Conservation (phyloP, 2,888 invertebrate genomes). For the Tenthredo livida region DNA sequence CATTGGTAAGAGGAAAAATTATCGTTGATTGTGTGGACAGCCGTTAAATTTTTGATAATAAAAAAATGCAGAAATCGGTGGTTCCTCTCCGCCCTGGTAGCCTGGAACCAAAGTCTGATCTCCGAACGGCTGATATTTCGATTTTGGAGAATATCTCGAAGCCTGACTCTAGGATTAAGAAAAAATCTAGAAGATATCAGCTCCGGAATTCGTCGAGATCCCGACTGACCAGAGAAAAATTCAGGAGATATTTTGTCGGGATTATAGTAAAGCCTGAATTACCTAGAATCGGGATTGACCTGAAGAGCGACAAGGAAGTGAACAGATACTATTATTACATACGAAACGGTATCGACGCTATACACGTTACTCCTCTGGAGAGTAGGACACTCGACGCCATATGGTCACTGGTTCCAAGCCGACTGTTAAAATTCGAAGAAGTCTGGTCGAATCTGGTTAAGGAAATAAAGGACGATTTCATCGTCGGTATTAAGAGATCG, state of each 20-base stretch:
- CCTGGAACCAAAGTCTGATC: not conserved
- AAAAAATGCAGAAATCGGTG: not conserved
- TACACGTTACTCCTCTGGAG: slow-evolving; percentile 92
- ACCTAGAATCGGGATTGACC: slow-evolving; percentile 76
- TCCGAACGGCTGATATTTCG: not conserved
- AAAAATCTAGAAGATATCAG: not conserved
- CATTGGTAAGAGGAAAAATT: not conserved
- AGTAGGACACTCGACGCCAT: slow-evolving; percentile 85
- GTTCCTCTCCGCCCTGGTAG: not conserved
- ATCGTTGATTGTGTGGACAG: not conserved
- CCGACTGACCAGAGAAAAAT: slow-evolving; percentile 88
- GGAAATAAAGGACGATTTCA: slow-evolving; percentile 92
- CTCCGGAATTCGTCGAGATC: slow-evolving; percentile 67
- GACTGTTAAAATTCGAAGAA: slow-evolving; percentile 82
- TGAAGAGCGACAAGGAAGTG: slow-evolving; percentile 84
- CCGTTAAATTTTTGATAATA: not conserved
- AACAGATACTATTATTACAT: slow-evolving; percentile 94
- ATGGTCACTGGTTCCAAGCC: slow-evolving; percentile 82
- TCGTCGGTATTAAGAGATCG: slow-evolving; percentile 93
- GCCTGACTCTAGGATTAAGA: not conserved
- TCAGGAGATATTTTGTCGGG: slow-evolving; percentile 88
- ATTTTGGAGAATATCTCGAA: not conserved
- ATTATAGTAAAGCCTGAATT: slow-evolving; percentile 84
- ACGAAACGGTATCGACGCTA: slow-evolving; percentile 93
- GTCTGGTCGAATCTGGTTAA: slow-evolving; percentile 83